Evolutionary conservation across 1,140 invertebrate genomes (phyloP).

Genomic region (Ceratitis capitata): DNA sequence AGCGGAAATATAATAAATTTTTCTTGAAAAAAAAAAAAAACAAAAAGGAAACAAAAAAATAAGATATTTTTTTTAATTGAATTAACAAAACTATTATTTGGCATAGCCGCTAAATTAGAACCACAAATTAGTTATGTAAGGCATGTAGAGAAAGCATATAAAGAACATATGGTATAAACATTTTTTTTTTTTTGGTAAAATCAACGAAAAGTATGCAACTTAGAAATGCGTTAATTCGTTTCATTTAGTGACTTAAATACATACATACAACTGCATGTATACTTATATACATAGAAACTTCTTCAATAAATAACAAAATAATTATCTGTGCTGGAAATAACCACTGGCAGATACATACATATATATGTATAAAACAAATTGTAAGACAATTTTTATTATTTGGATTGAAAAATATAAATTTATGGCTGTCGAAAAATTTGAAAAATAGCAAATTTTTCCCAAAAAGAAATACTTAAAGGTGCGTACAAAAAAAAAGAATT

Average conservation of each 20-base stretch:
- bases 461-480: neutral
- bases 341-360: neutral
- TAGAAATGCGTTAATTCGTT: neutral
- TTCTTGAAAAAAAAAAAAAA: no score
- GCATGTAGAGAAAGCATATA: neutral
- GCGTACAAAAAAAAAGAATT: neutral
- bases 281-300: neutral
- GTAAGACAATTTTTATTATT: neutral
- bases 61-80: no score
- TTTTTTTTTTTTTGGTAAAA: neutral
- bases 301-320: neutral
- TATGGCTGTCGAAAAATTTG: no score
- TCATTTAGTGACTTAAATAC: neutral
- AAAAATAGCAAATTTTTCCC: neutral
- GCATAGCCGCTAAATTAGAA: slow-evolving; percentile 55
- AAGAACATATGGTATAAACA: neutral
- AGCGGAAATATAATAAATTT: no score
- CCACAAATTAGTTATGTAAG: slow-evolving; percentile 49
- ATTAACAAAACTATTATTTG: slow-evolving; percentile 44
- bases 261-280: no score
- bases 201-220: neutral
- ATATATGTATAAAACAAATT: neutral
- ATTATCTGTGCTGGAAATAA: no score
- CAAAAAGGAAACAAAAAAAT: no score
- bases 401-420: no score